Evolutionary conservation across 1,140 invertebrate species (phyloP), one percentile per base, ranked within the genome.

Genomic region (Ganaspis sp.): DNA sequence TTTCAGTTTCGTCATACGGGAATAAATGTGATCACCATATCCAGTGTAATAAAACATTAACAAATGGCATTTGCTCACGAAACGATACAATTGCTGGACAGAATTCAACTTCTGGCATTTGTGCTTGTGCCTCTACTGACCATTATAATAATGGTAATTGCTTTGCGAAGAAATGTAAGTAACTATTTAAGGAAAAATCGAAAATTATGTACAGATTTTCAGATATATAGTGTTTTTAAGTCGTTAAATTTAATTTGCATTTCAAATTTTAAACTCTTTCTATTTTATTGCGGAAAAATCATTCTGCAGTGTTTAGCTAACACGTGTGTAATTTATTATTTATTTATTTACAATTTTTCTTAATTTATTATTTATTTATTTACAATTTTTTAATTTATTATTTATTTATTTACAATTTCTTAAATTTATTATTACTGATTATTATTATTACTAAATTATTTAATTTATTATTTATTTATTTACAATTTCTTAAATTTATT

Each of bases 1-100:
- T 34, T 64, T 64, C 8, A 64, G 58, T 34, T 64, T 64, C 58
- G 15, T 64, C 23, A 29, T 64, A 64, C 26, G 58, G 58, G n/a
- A 64, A 64, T 64, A 34, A 64, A 64, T 64, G 58, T 29, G 58
- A 64, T 29, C 23, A 64, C 58, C 9, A 64, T 64, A 29, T 64
- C 1, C 58, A 64, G 12, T 64, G 58, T 2, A 64, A 64, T 64
- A 15, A 4, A n/a, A 29, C 23, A n/a, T n/a, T 64, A 29, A 64
- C 11, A 8, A 64, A 64, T 64, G 58, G 58, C 58, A 64, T 29
- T 64, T 64, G 58, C 15, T 64, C 58, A 64, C 58, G 23, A 34
- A n/a, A n/a, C 15, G 3, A 64, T 26, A 26, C 21, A 64, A 21
- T 23, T 58, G 54, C 3, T 23, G 54, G 54, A 26, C 1, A 64